Evolutionary conservation across 2,797 vertebrate species (phyloP), one percentile per base, ranked within the genome.

Genomic region (Thunnus albacares): DNA sequence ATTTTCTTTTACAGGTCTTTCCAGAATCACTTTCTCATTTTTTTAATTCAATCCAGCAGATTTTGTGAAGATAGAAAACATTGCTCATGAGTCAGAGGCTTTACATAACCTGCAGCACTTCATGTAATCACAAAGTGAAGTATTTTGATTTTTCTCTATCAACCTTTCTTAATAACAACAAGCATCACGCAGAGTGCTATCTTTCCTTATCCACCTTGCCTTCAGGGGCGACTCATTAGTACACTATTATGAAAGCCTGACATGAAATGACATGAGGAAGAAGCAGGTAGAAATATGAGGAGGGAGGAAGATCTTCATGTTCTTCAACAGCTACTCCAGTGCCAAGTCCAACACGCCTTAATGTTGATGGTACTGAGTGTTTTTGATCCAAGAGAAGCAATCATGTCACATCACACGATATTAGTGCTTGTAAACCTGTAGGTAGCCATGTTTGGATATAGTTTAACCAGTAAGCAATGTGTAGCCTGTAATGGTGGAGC

Each of bases 191-290:
- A 26, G 33, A 55, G 24, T 4, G 65, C 52, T 22, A 45, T 18
- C 53, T 81, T 52, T 83, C 52, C 55, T 52, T 35, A 56, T 72
- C 83, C 88, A 62, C 83, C 83, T 85, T 85, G 58, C 91, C 90
- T 75, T 82, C 52, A 84, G 89, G 92, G 80, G 4, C 2, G 2
- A 82, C 20, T 81, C 81, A n/a, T 14, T 52, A 28, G 58, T 28
- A 15, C 15, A 57, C 0, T 47, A 22, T 61, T 64, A 74, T 61
- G 51, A 82, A 82, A 80, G 28, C 78, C 47, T 58, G 79, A 83
- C 89, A 66, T 69, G 84, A 90, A 82, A 75, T 43, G 88, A 92
- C 86, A 84, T 26, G 84, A 88, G 2, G 64, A 55, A 76, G 61
- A 38, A 30, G 38, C 41, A 30, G 33, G 43, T 0, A 75, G 69